Evolutionary conservation across 2,888 invertebrate species (phyloP).

Genomic region (Eupithecia dodoneata): DNA sequence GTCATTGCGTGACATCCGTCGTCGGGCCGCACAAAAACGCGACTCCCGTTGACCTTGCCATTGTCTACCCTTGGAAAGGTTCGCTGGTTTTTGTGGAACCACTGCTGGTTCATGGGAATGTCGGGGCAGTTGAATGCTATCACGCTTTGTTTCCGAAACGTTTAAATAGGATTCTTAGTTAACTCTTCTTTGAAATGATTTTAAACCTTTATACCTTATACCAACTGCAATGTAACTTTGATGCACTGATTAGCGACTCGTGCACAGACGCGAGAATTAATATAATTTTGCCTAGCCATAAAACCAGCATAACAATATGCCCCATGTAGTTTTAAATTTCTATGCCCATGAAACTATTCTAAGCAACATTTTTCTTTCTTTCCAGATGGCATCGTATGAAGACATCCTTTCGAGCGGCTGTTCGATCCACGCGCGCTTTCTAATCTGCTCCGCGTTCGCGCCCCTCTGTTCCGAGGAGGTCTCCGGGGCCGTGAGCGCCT

Average conservation of each 20-base stretch:
- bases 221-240: background rate
- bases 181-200: background rate
- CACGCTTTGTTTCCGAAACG: constrained; percentile 16
- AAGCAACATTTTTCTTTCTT: constrained; percentile 34
- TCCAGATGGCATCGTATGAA: constrained; percentile 88
- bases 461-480: constrained; percentile 96
- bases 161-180: constrained; percentile 18
- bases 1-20: constrained; percentile 60
- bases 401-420: constrained; percentile 91
- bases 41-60: constrained; percentile 65
- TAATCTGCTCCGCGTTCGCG: constrained; percentile 95
- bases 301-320: background rate
- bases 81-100: constrained; percentile 36
- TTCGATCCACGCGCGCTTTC: constrained; percentile 91
- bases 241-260: background rate
- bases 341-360: constrained; percentile 4
- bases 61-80: constrained; percentile 52
- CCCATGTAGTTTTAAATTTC: background rate
- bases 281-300: background rate
- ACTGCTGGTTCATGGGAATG: constrained; percentile 25
- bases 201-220: background rate
- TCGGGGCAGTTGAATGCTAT: constrained; percentile 25
- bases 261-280: background rate
- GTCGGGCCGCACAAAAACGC: constrained; percentile 54
- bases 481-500: constrained; percentile 92